phyloP scores from a whole-genome alignment of 2,113 vertebrate genomes.

The Sigmodon hispidus region DNA sequence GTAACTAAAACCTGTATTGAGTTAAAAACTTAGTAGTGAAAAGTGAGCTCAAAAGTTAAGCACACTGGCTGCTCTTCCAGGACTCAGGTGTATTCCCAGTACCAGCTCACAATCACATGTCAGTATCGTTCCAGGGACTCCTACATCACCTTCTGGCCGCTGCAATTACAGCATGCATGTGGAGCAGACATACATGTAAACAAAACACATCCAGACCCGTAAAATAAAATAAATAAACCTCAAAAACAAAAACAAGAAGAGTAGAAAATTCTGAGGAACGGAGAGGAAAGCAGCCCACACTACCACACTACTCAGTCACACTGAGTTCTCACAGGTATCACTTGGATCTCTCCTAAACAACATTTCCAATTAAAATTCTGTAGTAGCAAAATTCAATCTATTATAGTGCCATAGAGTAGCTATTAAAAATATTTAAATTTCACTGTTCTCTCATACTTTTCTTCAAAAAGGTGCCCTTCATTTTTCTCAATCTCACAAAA shows the following conservation, averaged over 20 bases:
- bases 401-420: neutral
- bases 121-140: neutral
- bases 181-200: neutral
- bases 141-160: neutral
- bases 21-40: neutral
- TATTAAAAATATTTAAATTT: constrained; percentile 43
- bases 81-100: neutral
- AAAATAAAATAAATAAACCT: neutral
- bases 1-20: neutral
- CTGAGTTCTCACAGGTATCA: neutral
- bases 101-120: neutral
- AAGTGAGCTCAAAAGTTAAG: neutral
- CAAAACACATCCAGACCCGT: neutral
- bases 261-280: neutral
- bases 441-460: neutral
- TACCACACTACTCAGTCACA: neutral
- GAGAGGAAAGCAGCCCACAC: neutral
- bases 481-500: constrained; percentile 25
- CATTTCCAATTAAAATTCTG: neutral
- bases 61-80: neutral
- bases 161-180: neutral
- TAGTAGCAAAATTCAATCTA: constrained; percentile 35
- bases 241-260: neutral
- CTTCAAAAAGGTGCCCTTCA: neutral
- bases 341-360: neutral